A percentile compares a stretch with the other conserved stretches of the same genome.
Conservation (phyloP, 2,113 vertebrate species). For the Rostratula benghalensis region DNA sequence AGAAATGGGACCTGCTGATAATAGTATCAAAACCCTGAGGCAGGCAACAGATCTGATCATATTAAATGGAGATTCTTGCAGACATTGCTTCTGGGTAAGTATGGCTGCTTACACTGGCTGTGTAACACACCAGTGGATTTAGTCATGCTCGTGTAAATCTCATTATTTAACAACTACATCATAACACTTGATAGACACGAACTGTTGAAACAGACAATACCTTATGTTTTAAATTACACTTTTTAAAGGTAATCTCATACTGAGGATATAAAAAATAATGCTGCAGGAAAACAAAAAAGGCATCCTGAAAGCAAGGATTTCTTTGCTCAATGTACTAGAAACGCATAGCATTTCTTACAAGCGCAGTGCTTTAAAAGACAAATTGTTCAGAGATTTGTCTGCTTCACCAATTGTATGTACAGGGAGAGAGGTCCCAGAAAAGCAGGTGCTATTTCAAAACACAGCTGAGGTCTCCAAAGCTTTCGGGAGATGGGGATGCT, state of each 20-base stretch:
- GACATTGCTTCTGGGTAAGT: background rate
- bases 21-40: background rate
- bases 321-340: background rate
- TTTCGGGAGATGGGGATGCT: background rate
- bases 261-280: background rate
- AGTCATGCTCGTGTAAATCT: background rate
- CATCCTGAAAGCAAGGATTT: background rate
- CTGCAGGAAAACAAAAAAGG: background rate
- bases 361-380: background rate
- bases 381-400: background rate
- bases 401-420: background rate
- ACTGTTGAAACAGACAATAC: background rate
- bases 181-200: background rate
- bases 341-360: background rate
- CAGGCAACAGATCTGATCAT: background rate
- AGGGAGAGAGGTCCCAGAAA: background rate
- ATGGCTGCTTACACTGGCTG: background rate
- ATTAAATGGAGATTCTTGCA: background rate
- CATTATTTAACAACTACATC: background rate
- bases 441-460: conserved; percentile 33
- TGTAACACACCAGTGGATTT: background rate
- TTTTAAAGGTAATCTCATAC: background rate
- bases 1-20: background rate
- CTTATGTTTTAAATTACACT: background rate
- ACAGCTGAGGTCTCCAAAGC: conserved; percentile 27